Evolutionary conservation across 2,888 invertebrate species (phyloP), one percentile per base, ranked within the genome.

Genomic region (Drosophila subsilvestris): DNA sequence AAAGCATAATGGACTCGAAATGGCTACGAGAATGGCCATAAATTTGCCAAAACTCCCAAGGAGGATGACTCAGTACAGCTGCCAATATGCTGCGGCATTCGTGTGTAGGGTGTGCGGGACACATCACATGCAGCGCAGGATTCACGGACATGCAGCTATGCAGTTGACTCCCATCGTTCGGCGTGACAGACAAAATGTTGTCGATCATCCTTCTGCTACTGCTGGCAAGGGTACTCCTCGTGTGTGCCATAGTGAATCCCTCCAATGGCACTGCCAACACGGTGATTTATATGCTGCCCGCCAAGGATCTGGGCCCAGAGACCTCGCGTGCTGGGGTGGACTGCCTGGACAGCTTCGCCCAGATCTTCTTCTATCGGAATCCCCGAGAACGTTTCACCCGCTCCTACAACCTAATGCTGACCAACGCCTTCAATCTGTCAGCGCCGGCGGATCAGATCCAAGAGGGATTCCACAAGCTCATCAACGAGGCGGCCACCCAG

Each of bases 371-470:
- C 20, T 77, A 76, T 17, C 80, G 78, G 20, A 80, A 81, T 18
- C 74, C 82, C 3, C 3, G 49, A 10, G 86, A 90, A 27, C 75
- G 74, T 0, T 75, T 63, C 42, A 90, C 90, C 0, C 86, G 89
- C 5, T 72, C 90, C 22, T 86, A 87, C 67, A 92, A 90, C 48
- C 62, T 92, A 49, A 86, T 90, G 57, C 63, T 90, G 32, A 82
- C 88, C 2, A 86, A 89, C 55, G 78, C 86, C 14, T 74, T 67
- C 7, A 91, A 92, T 42, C 89, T 93, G 87, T 79, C 91, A 3
- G 75, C 86, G 43, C 92, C 92, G 0, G 92, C 92, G 0, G 90
- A 88, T 0, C 90, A 91, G 48, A 93, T 93, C 37, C 90, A 91
- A 63, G 76, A 89, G 17, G 81, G 83, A 0, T 92, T 86, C 60